These are phyloP conservation scores for Meriones psammophilus DNA, from an alignment of 2,797 vertebrate species.

Conservation along the genomic window DNA sequence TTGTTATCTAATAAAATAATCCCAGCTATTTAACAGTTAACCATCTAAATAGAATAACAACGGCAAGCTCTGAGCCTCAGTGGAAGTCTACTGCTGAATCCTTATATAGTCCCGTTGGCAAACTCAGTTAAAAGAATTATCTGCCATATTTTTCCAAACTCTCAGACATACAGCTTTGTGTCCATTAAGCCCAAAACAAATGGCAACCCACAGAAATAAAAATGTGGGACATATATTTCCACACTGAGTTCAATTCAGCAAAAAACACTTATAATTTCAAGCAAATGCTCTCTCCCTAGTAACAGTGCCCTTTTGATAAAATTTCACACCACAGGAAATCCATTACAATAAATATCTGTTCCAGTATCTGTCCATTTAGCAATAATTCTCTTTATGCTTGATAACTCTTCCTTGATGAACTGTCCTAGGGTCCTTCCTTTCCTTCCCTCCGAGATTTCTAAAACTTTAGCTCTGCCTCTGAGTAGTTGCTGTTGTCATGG, in stretches of 20 bases:
- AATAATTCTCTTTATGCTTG: conserved; percentile 71
- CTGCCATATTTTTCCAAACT: conserved; percentile 39
- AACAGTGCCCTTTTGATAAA: conserved; percentile 75
- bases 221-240: conserved; percentile 72
- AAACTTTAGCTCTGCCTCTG: conserved; percentile 64
- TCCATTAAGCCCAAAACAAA: conserved; percentile 70
- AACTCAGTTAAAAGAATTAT: conserved; percentile 21
- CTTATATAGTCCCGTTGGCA: background rate
- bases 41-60: conserved; percentile 26
- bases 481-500: conserved; percentile 80
- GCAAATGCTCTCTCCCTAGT: conserved; percentile 73
- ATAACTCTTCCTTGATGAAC: conserved; percentile 72
- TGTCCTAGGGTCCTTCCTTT: conserved; percentile 60
- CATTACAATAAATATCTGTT: conserved; percentile 83
- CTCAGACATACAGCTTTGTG: conserved; percentile 45
- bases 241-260: conserved; percentile 62
- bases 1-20: conserved; percentile 52
- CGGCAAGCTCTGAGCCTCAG: background rate
- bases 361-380: conserved; percentile 79
- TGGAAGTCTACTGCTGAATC: background rate
- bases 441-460: conserved; percentile 64
- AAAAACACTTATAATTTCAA: conserved; percentile 79
- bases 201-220: conserved; percentile 72
- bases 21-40: conserved; percentile 1
- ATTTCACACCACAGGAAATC: conserved; percentile 82